Conservation (phyloP, 2,888 invertebrate genomes). For the Acronicta psi region DNA sequence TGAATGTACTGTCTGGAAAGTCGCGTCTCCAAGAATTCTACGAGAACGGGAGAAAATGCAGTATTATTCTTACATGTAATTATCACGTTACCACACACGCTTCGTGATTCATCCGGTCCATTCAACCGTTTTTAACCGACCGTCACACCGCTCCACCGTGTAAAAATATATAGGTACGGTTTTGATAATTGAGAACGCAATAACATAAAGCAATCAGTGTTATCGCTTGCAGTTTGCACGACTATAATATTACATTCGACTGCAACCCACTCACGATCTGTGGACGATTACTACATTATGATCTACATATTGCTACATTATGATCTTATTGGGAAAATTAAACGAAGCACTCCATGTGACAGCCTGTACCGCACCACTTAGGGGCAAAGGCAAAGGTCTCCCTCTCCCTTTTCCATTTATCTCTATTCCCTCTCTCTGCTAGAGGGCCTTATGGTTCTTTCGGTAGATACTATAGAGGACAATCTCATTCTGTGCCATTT, state of each 20-base stretch:
- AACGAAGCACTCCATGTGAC: conserved; percentile 5
- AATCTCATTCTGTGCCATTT: too few relatives aligned
- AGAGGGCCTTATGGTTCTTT: too few relatives aligned
- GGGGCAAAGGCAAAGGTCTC: too few relatives aligned
- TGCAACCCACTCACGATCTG: conserved; percentile 31
- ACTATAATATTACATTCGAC: conserved; percentile 19
- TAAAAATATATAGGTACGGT: conserved; percentile 38
- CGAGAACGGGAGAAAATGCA: not conserved
- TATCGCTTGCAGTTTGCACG: conserved; percentile 43
- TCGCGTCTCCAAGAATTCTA: too few relatives aligned
- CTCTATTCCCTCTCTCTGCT: too few relatives aligned
- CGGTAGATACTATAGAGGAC: too few relatives aligned
- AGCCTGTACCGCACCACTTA: too few relatives aligned
- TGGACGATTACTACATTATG: conserved; percentile 8
- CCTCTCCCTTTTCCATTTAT: too few relatives aligned
- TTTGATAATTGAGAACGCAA: conserved; percentile 49
- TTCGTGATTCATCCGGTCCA: conserved; percentile 25
- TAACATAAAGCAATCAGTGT: conserved; percentile 52
- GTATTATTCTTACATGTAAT: not conserved
- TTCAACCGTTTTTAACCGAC: conserved; percentile 31
- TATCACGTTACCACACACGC: conserved; percentile 21
- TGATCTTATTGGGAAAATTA: conserved; percentile 9
- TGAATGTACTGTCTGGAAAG: too few relatives aligned
- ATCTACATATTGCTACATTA: conserved; percentile 21
- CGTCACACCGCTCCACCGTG: conserved; percentile 20